Base-by-base conservation (phyloP, 2,888 invertebrate species). In the Euzophera pinguis region DNA sequence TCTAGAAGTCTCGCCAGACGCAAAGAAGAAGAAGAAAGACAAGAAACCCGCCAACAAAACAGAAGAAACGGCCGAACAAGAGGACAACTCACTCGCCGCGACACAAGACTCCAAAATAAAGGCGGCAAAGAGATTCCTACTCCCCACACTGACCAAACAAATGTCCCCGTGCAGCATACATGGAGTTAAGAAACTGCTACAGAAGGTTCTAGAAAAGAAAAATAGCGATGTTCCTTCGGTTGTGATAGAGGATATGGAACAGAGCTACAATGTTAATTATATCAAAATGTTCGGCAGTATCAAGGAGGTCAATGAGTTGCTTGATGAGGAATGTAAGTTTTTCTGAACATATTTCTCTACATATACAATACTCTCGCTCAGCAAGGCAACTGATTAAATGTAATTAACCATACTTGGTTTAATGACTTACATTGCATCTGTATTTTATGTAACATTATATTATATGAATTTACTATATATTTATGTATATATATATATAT, bases 321-420 rank as follows among this genome's bases (percentile, higher is more conserved):
- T 90, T 58, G 84, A 89, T 68, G 53, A 61, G 48, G 87, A 90
- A 62, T 66, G 89, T 89, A 37, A 84, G 86, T 83, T 1, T 39
- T 32, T 9, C 8, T 29, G n/a, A n/a, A n/a, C 22, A 22, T 22
- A 22, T 22, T 22, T 3, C 2, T 22, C 2, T 22, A 2, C 22
- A 22, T 22, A 22, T 22, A 22, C 22, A 5, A 22, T 22, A 22
- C n/a, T n/a, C n/a, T n/a, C n/a, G n/a, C n/a, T n/a, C n/a, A n/a
- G n/a, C n/a, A n/a, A n/a, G n/a, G n/a, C n/a, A n/a, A n/a, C n/a
- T n/a, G n/a, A n/a, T n/a, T n/a, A n/a, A n/a, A n/a, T n/a, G n/a
- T n/a, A n/a, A n/a, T n/a, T n/a, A n/a, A n/a, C n/a, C n/a, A n/a
- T n/a, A n/a, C n/a, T n/a, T n/a, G n/a, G n/a, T n/a, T n/a, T n/a